Evolutionary conservation across 2,888 invertebrate species (phyloP).

Genomic region (Corbicula japonica): DNA sequence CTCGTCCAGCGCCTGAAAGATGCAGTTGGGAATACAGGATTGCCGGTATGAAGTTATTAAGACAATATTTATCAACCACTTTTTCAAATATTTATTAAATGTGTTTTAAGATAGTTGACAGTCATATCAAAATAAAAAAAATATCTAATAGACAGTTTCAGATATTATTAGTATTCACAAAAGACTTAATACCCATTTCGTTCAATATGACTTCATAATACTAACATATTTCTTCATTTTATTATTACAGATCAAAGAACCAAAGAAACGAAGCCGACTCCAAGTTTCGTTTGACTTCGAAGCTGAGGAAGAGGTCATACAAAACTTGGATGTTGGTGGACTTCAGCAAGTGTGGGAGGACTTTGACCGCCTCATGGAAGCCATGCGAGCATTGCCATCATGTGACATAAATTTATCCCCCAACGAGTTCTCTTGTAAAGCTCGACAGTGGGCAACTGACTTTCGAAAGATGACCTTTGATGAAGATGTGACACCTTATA

Average conservation of each 20-base stretch:
- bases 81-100: neutral
- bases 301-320: neutral
- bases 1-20: neutral
- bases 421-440: neutral
- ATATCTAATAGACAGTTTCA: neutral
- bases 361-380: constrained; percentile 16
- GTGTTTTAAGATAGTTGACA: neutral
- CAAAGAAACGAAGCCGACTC: neutral
- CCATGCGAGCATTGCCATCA: neutral
- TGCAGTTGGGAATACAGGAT: neutral
- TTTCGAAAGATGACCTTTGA: constrained; percentile 2
- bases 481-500: constrained; percentile 2
- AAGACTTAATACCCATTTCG: neutral
- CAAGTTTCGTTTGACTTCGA: constrained; percentile 6
- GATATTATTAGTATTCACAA: neutral
- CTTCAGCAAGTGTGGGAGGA: constrained; percentile 9
- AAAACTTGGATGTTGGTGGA: constrained; percentile 1
- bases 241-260: neutral
- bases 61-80: neutral
- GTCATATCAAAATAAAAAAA: neutral
- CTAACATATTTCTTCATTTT: no score
- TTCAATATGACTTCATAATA: no score
- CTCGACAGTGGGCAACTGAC: neutral
- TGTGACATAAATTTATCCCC: neutral
- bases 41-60: neutral